phyloP scores from a whole-genome alignment of 2,888 invertebrate genomes.

The Lasioglossum morio region DNA sequence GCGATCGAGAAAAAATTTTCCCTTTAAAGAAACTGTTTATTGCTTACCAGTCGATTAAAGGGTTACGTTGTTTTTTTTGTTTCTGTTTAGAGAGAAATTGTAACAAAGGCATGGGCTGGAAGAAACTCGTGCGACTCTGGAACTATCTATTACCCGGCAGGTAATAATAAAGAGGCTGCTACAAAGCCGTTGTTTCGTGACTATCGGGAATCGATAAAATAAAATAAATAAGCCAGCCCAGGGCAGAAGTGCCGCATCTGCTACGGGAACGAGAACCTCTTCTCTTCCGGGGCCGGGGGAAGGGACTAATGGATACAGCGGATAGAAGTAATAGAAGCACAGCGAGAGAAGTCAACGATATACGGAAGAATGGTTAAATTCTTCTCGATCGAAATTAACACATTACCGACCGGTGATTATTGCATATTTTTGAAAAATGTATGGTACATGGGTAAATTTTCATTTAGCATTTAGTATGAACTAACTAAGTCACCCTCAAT shows the following conservation, averaged over 20 bases:
- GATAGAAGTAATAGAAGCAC: slow-evolving; percentile 5
- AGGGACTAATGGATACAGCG: slow-evolving; percentile 7
- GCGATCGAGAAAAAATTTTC: too few species aligned
- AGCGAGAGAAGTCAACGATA: not conserved
- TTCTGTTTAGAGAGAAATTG: too few species aligned
- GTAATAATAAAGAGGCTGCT: slow-evolving; percentile 9
- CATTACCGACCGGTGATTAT: too few species aligned
- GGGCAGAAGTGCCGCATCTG: slow-evolving; percentile 13
- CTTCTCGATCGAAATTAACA: too few species aligned
- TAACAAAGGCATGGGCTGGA: not conserved
- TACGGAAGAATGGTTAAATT: slow-evolving; percentile 2
- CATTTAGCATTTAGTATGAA: too few species aligned
- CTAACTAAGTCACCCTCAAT: too few species aligned
- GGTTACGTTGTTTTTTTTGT: too few species aligned
- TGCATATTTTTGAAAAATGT: too few species aligned
- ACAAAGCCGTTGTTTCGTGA: slow-evolving; percentile 14
- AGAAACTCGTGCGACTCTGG: not conserved
- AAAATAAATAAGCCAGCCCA: not conserved
- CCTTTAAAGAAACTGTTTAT: too few species aligned
- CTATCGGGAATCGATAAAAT: slow-evolving; percentile 31
- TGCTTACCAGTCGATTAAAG: too few species aligned
- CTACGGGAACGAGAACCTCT: not conserved
- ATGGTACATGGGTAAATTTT: too few species aligned
- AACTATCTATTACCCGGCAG: not conserved
- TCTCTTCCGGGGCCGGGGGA: not conserved